These are phyloP conservation scores for Aphaenogaster rudis DNA, from an alignment of 1,140 invertebrate genomes.

Conservation along the genomic window DNA sequence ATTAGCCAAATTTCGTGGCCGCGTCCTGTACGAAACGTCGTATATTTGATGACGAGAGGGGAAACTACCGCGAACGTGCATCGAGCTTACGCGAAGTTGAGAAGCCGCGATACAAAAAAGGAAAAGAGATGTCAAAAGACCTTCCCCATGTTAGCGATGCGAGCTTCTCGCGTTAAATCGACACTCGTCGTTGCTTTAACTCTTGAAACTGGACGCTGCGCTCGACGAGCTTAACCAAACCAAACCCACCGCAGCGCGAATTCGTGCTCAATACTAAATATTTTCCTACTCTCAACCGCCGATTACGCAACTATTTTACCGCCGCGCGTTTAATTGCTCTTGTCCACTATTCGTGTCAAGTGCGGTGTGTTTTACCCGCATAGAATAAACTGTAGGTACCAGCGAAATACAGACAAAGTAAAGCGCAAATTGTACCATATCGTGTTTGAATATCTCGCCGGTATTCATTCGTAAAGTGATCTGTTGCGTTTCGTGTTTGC, in stretches of 20 bases:
- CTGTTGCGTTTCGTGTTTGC: conserved; percentile 19
- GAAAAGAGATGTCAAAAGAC: conserved; percentile 8
- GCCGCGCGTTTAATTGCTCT: conserved; percentile 38
- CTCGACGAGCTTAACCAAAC: conserved; percentile 25
- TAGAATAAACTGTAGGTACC: background rate
- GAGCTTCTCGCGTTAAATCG: conserved; percentile 20
- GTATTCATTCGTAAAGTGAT: conserved; percentile 35
- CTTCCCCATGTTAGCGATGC: background rate
- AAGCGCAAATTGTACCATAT: conserved; percentile 4
- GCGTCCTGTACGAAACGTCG: background rate
- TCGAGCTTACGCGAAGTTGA: conserved; percentile 30
- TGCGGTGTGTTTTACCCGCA: conserved; percentile 14
- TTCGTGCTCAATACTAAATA: conserved; percentile 48
- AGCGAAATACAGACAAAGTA: background rate
- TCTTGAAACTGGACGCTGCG: conserved; percentile 5
- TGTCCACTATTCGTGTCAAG: conserved; percentile 51
- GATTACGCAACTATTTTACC: conserved; percentile 52
- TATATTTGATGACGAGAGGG: background rate
- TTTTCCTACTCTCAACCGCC: conserved; percentile 37
- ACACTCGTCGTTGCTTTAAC: conserved; percentile 13
- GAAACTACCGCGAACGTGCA: background rate
- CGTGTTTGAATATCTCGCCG: conserved; percentile 19
- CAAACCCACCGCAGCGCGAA: conserved; percentile 6
- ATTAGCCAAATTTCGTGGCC: conserved; percentile 63
- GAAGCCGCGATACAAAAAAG: background rate